phyloP scores from a whole-genome alignment of 2,797 vertebrate genomes.

The Poeciliopsis turneri region DNA sequence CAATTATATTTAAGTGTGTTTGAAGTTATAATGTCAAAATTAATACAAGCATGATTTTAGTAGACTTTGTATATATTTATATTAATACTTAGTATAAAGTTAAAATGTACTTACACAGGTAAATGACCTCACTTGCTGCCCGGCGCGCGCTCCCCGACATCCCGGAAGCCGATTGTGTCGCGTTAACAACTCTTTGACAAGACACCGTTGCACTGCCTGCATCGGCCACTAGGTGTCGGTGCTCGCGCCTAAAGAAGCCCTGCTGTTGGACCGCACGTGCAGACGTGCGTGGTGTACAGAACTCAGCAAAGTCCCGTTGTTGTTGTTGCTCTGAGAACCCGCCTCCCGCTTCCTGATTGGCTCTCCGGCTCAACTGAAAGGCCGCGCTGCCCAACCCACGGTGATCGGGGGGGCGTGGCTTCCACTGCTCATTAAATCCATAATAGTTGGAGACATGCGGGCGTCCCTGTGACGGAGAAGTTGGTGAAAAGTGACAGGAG shows the following conservation, averaged over 20 bases:
- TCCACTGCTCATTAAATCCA: background rate
- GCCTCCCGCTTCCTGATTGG: constrained; percentile 41
- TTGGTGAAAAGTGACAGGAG: constrained; percentile 49
- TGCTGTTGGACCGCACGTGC: constrained; percentile 50
- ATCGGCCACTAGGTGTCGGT: constrained; percentile 36
- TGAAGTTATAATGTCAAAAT: no score
- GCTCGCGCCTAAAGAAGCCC: background rate
- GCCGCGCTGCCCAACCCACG: fast-evolving
- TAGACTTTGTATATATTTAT: no score
- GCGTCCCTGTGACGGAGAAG: constrained; percentile 59
- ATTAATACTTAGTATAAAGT: no score
- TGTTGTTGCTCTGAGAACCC: background rate
- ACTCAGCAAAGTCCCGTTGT: constrained; percentile 24
- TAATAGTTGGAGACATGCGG: constrained; percentile 40
- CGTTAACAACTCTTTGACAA: no score
- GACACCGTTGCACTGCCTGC: constrained; percentile 2
- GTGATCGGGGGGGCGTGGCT: constrained; percentile 26
- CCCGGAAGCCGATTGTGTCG: background rate
- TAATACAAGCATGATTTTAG: no score
- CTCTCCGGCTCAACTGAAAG: constrained; percentile 25
- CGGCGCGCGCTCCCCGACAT: background rate
- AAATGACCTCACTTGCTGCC: background rate
- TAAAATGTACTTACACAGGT: no score
- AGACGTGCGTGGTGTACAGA: constrained; percentile 11
- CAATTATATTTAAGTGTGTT: no score